phyloP scores from a whole-genome alignment of 2,797 vertebrate genomes.

The Pempheris klunzingeri region DNA sequence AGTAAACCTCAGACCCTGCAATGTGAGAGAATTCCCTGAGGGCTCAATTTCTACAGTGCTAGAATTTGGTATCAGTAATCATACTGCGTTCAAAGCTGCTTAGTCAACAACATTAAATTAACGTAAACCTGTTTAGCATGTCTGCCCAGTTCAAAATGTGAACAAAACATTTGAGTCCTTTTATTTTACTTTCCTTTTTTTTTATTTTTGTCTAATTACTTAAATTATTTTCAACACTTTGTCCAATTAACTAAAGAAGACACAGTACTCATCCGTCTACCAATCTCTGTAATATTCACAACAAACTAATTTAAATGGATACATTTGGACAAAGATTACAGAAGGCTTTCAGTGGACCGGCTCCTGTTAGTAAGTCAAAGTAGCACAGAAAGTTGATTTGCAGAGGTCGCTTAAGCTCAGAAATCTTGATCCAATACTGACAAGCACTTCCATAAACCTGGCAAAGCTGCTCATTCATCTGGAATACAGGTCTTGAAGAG shows the following conservation, averaged over 20 bases:
- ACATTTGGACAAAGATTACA: not conserved
- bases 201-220: conserved; percentile 8
- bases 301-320: conserved; percentile 4
- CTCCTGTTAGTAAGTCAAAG: conserved; percentile 10
- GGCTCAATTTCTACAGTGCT: conserved; percentile 22
- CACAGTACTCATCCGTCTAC: not conserved
- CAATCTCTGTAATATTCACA: conserved; percentile 4
- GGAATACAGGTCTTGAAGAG: not conserved
- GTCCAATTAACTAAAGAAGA: conserved; percentile 2
- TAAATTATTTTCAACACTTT: conserved; percentile 5
- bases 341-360: not conserved
- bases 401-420: not conserved
- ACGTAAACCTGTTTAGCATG: conserved; percentile 9
- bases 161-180: not conserved
- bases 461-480: not conserved
- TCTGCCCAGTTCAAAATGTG: not conserved
- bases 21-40: conserved; percentile 35
- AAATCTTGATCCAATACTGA: not conserved
- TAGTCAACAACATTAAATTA: conserved; percentile 13
- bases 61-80: conserved; percentile 36
- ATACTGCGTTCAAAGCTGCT: conserved; percentile 3
- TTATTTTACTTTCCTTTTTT: not conserved
- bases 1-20: conserved; percentile 30
- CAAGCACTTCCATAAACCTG: not conserved
- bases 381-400: conserved; percentile 1